Conservation (phyloP, 2,888 invertebrate species). For the Hypomecis punctinalis region DNA sequence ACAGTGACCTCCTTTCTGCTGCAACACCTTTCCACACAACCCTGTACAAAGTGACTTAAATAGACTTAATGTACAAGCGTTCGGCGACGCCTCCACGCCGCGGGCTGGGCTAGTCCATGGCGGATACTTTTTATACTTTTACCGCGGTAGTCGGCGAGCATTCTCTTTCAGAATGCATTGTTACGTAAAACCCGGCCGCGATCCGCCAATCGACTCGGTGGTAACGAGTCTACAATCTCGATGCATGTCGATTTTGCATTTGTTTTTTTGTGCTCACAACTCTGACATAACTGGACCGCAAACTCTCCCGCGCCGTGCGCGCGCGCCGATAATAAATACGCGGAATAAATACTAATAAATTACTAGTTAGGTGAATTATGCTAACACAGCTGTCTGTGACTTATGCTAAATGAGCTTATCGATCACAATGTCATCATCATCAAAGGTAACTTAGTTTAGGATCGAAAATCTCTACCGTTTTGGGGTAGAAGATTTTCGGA, state of each 20-base stretch:
- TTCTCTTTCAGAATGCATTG: conserved; percentile 22
- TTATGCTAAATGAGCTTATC: conserved; percentile 64
- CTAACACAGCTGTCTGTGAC: no score
- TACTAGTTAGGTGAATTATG: conserved; percentile 46
- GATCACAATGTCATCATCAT: conserved; percentile 59
- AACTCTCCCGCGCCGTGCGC: conserved; percentile 71
- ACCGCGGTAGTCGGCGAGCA: conserved; percentile 33
- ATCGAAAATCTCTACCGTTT: conserved; percentile 13
- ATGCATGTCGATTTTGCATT: conserved; percentile 78
- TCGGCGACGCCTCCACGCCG: conserved; percentile 39
- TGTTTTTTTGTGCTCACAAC: conserved; percentile 79
- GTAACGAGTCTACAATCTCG: conserved; percentile 70
- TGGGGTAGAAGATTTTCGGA: conserved; percentile 15
- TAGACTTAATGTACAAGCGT: conserved; percentile 41
- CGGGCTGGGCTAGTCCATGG: conserved; percentile 30
- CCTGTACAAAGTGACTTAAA: background rate
- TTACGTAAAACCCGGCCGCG: conserved; percentile 52
- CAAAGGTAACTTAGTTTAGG: conserved; percentile 33
- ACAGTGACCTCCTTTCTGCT: no score
- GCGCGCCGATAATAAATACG: conserved; percentile 72
- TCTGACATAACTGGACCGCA: conserved; percentile 76
- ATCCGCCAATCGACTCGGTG: conserved; percentile 44
- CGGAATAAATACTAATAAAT: conserved; percentile 74
- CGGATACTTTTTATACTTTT: conserved; percentile 34
- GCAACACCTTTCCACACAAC: no score